phyloP scores from a whole-genome alignment of 2,888 invertebrate species.

The Sussaba pulchella region DNA sequence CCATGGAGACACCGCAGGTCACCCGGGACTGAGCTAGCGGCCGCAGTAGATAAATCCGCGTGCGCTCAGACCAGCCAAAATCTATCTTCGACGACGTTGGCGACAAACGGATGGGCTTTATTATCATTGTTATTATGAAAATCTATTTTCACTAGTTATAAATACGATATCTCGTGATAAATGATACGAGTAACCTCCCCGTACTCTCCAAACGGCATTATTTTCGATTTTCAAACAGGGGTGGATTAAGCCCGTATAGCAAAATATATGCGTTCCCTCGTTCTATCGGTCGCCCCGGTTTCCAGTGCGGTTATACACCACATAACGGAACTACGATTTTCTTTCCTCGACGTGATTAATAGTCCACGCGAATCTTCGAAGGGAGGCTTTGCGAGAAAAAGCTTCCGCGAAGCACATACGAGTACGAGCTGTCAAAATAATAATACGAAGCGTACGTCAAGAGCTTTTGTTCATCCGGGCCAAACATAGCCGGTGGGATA shows the following conservation, averaged over 20 bases:
- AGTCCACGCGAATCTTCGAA: conserved; percentile 66
- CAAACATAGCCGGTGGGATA: background rate
- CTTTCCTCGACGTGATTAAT: conserved; percentile 79
- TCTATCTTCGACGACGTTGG: too few relatives aligned
- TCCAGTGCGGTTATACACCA: background rate
- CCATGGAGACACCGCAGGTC: too few relatives aligned
- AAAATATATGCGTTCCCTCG: background rate
- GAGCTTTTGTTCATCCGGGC: conserved; percentile 39
- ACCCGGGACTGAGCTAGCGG: too few relatives aligned
- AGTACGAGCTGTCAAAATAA: conserved; percentile 77
- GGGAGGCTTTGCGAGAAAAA: conserved; percentile 44
- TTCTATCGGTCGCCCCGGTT: background rate
- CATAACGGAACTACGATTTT: conserved; percentile 66
- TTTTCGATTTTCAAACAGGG: background rate
- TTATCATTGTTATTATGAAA: too few relatives aligned
- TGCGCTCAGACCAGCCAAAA: too few relatives aligned
- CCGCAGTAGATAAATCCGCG: too few relatives aligned
- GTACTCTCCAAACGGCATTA: background rate
- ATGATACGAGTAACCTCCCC: too few relatives aligned
- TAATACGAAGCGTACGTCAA: conserved; percentile 76
- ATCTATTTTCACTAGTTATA: too few relatives aligned
- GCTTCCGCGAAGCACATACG: conserved; percentile 15
- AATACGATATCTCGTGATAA: too few relatives aligned
- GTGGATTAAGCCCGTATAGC: background rate
- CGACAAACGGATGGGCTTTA: too few relatives aligned